These are phyloP conservation scores for Gastracanthus pulcherrimus DNA, from an alignment of 2,888 invertebrate species.

Conservation along the genomic window DNA sequence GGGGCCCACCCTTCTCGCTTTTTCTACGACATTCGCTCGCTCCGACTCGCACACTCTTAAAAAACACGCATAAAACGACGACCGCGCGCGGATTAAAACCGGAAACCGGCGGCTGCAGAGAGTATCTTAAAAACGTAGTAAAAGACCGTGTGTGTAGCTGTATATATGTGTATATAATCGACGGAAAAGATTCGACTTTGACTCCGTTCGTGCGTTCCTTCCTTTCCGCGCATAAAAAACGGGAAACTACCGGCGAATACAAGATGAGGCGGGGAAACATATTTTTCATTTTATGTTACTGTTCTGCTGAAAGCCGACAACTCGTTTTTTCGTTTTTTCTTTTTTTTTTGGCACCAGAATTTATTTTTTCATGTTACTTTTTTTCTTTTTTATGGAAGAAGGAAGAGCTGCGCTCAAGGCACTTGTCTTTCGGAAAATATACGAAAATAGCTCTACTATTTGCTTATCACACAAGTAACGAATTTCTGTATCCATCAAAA, in stretches of 20 bases:
- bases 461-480: conserved; percentile 20
- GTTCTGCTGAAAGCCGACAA: background rate
- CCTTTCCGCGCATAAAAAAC: conserved; percentile 27
- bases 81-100: conserved; percentile 49
- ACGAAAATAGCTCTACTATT: conserved; percentile 12
- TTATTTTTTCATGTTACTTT: background rate
- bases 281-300: conserved; percentile 6
- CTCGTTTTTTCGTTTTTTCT: background rate
- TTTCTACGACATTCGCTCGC: background rate
- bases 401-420: conserved; percentile 56
- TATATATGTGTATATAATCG: background rate
- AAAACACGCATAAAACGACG: conserved; percentile 43
- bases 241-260: conserved; percentile 38
- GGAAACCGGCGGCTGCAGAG: conserved; percentile 37
- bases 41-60: conserved; percentile 4
- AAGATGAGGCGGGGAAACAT: conserved; percentile 19
- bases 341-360: conserved; percentile 48
- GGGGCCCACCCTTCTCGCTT: no score
- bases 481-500: conserved; percentile 10
- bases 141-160: conserved; percentile 26
- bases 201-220: conserved; percentile 25
- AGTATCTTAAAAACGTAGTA: conserved; percentile 42
- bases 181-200: conserved; percentile 22
- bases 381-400: conserved; percentile 6
- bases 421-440: conserved; percentile 49